Evolutionary conservation across 1,140 invertebrate species (phyloP), one percentile per base, ranked within the genome.

Genomic region (Ceratosolen fusciceps): DNA sequence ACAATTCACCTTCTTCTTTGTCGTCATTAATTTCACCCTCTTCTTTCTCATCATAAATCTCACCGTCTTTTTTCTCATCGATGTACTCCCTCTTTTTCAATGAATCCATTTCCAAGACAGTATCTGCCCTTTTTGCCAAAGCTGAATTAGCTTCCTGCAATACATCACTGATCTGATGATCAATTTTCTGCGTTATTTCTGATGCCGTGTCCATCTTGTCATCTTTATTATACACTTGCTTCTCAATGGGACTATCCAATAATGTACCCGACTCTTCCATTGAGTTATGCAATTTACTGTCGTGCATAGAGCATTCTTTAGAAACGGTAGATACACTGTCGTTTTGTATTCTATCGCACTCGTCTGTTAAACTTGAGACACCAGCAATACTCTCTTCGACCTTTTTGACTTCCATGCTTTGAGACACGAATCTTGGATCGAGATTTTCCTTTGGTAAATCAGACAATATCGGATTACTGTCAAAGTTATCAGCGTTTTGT

Each of bases 161-260:
- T 73, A 12, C 29, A 31, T 52, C 31, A 65, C 2, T 29, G 37
- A 37, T 47, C 24, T 73, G 29, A 49, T 81, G 29, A 49, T 74
- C 26, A 31, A 4, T 29, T 43, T 31, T 65, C 14, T 65, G 31
- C 5, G 37, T 65, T 37, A 65, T 65, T 65, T 37, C 21, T 65
- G 7, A 21, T 8, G 60, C 12, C 21, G 60, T 37, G 1, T 65
- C 31, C 10, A 47, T 7, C 12, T n/a, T 29, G n/a, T 67, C 37
- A 39, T 62, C 34, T 26, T 77, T 60, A 31, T 52, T 31, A 24
- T 37, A 0, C 29, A 16, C 8, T 29, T 49, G 47, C 24, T 81
- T 72, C 9, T 67, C 56, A 52, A 34, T 62, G 54, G 21, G 34
- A 47, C 54, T 39, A 80, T 82, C 82, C 19, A 70, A 14, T 24